phyloP scores from a whole-genome alignment of 2,888 invertebrate genomes.

The Kryphioiulus occultus region DNA sequence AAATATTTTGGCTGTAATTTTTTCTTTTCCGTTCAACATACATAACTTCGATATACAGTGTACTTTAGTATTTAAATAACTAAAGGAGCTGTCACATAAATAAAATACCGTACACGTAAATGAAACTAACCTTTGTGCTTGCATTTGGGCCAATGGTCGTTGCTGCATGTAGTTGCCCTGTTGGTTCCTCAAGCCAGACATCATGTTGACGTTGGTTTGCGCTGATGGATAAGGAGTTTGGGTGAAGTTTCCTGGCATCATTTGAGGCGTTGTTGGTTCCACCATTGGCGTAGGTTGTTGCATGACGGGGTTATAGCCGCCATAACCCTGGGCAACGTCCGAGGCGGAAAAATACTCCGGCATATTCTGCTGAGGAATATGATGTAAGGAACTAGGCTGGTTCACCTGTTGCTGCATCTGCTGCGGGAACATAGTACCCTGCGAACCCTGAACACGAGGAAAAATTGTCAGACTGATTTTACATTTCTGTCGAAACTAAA shows the following conservation, averaged over 20 bases:
- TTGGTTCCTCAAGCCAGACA: slow-evolving; percentile 54
- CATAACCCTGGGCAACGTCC: slow-evolving; percentile 53
- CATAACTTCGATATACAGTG: no score
- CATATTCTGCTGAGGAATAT: slow-evolving; percentile 52
- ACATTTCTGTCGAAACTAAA: background rate
- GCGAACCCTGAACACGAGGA: slow-evolving; percentile 43
- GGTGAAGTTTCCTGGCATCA: slow-evolving; percentile 51
- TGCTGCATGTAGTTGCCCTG: slow-evolving; percentile 52
- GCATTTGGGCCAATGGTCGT: slow-evolving; percentile 53
- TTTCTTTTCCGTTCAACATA: no score
- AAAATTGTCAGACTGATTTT: background rate
- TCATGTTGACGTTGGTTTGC: slow-evolving; percentile 53
- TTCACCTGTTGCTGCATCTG: slow-evolving; percentile 52
- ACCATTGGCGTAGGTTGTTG: slow-evolving; percentile 51
- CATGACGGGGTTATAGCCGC: slow-evolving; percentile 52
- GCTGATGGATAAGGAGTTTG: slow-evolving; percentile 46
- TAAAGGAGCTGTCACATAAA: no score
- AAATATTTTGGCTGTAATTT: no score
- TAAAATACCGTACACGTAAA: no score
- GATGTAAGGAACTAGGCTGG: slow-evolving; percentile 53
- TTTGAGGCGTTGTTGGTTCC: slow-evolving; percentile 45
- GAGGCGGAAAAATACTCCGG: slow-evolving; percentile 48
- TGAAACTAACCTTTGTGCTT: slow-evolving; percentile 51
- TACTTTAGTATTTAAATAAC: no score
- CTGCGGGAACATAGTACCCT: slow-evolving; percentile 52